Evolutionary conservation across 2,888 invertebrate genomes (phyloP).

Genomic region (Pristionchus arcanus): DNA sequence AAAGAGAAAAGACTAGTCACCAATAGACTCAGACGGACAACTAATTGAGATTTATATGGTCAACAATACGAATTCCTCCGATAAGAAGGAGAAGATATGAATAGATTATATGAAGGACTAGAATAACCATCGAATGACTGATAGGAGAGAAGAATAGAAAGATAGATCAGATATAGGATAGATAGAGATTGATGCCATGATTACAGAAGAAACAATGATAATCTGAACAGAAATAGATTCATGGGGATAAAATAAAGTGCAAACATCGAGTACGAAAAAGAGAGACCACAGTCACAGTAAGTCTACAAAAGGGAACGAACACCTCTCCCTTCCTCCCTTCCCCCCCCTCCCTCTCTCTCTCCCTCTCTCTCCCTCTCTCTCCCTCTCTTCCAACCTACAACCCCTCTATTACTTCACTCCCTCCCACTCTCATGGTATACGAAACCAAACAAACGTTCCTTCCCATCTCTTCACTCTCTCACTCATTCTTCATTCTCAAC

Average conservation of each 20-base stretch:
- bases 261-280: not conserved
- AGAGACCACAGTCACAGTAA: not conserved
- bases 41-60: not conserved
- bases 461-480: not conserved
- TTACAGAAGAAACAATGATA: not conserved
- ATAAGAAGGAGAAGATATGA: not conserved
- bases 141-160: not conserved
- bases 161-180: not conserved
- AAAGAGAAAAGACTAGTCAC: not conserved
- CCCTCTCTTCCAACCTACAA: slow-evolving; percentile 7
- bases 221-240: not conserved
- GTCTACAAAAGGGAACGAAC: slow-evolving; percentile 7
- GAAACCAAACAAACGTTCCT: slow-evolving; percentile 32
- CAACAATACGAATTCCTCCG: not conserved
- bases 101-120: not conserved
- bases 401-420: slow-evolving; percentile 3
- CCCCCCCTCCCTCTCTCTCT: not conserved
- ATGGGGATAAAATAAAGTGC: not conserved
- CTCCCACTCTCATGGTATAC: slow-evolving; percentile 30
- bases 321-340: not conserved
- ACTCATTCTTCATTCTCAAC: not conserved
- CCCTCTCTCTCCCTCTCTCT: not conserved
- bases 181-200: not conserved
- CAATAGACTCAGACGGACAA: not conserved
- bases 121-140: not conserved